Percentiles rank a stretch among this genome's conserved stretches.
Evolutionary conservation across 2,113 vertebrate genomes (phyloP).

Genomic region (Lepus europaeus): DNA sequence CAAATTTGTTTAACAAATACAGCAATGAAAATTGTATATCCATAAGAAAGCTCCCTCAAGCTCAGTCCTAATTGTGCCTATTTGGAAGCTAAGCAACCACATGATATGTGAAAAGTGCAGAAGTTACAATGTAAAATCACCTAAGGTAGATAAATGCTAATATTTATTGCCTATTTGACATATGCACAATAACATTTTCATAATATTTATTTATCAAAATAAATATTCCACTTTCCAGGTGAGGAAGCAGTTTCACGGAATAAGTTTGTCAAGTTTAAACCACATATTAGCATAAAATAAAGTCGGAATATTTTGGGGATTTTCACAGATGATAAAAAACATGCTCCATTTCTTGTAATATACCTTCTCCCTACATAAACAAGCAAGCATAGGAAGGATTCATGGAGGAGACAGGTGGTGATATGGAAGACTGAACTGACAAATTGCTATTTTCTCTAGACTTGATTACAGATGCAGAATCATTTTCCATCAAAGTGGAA

Average conservation of each 20-base stretch:
- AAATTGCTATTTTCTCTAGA: conserved; percentile 38
- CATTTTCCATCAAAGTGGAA: conserved; percentile 2
- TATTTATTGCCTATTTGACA: neutral
- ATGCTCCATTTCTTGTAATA: neutral
- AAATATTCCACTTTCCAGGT: neutral
- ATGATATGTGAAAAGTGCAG: neutral
- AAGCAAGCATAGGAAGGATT: neutral
- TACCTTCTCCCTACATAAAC: neutral
- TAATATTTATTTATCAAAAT: neutral
- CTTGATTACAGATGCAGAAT: conserved; percentile 4
- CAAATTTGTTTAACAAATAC: neutral
- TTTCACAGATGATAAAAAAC: neutral
- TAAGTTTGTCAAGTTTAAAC: neutral
- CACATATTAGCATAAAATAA: neutral
- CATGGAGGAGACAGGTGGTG: neutral
- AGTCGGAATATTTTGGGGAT: neutral
- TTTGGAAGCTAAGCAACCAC: neutral
- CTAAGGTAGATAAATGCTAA: conserved; percentile 10
- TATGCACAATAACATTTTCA: neutral
- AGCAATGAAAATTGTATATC: neutral
- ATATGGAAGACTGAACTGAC: neutral
- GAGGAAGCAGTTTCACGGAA: neutral
- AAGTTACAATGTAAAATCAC: neutral
- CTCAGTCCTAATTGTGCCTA: neutral
- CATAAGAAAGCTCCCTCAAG: neutral